Percentiles rank a stretch among this genome's conserved stretches.
Conservation (phyloP, 2,888 invertebrate species). For the Dromius quadrimaculatus region DNA sequence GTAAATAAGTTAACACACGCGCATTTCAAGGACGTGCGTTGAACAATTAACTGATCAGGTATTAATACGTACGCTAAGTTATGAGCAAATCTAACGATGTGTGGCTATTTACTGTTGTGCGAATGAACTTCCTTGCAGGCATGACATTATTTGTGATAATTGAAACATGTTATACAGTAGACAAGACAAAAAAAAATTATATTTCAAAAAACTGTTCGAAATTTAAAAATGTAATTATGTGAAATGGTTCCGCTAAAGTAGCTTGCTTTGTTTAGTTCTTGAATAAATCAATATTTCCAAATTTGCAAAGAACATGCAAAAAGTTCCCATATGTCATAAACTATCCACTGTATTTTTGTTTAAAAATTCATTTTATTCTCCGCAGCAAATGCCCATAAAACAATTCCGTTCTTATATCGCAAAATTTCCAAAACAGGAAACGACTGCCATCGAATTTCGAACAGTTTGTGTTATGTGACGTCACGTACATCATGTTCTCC, state of each 20-base stretch:
- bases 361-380: too few relatives aligned
- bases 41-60: conserved; percentile 45
- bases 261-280: too few relatives aligned
- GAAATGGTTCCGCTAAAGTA: too few relatives aligned
- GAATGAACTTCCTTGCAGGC: conserved; percentile 36
- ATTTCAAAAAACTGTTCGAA: too few relatives aligned
- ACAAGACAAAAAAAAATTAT: too few relatives aligned
- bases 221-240: too few relatives aligned
- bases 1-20: conserved; percentile 22
- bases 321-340: too few relatives aligned
- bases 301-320: too few relatives aligned
- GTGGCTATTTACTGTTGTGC: conserved; percentile 28
- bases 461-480: conserved; percentile 31
- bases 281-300: too few relatives aligned
- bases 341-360: too few relatives aligned
- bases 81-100: conserved; percentile 20
- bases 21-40: conserved; percentile 42
- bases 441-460: conserved; percentile 39
- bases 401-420: conserved; percentile 19
- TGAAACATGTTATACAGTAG: too few relatives aligned
- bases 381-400: not conserved
- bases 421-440: conserved; percentile 43
- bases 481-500: conserved; percentile 37
- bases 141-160: conserved; percentile 28
- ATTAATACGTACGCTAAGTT: conserved; percentile 35